Conservation (phyloP, 2,113 vertebrate species). For the Tetraodon nigroviridis region DNA sequence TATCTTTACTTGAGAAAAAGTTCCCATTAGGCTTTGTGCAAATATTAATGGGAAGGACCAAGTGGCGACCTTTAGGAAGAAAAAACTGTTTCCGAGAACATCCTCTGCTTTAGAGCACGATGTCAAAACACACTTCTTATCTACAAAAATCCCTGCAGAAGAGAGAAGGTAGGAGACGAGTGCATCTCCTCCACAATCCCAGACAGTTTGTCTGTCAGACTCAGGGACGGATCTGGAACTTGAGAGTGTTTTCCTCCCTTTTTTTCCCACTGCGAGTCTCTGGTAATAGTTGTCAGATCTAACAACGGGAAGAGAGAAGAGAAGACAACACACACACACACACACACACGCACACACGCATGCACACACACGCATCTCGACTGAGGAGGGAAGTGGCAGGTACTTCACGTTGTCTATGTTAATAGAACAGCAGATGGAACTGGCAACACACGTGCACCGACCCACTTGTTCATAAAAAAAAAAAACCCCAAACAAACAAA, state of each 20-base stretch:
- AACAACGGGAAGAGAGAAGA: constrained; percentile 54
- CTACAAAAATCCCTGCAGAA: constrained; percentile 26
- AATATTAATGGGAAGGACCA: too few species aligned
- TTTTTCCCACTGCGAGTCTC: constrained; percentile 35
- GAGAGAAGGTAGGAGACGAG: constrained; percentile 27
- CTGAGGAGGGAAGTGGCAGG: constrained; percentile 62
- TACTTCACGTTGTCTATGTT: constrained; percentile 61
- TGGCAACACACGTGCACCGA: constrained; percentile 56
- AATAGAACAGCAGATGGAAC: constrained; percentile 63
- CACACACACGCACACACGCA: constrained; percentile 34
- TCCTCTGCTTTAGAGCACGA: constrained; percentile 8
- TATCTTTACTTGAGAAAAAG: too few species aligned
- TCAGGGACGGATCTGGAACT: constrained; percentile 46
- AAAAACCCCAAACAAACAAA: constrained; percentile 16
- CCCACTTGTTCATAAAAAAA: constrained; percentile 47
- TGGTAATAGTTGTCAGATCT: constrained; percentile 61
- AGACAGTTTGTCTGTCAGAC: constrained; percentile 55
- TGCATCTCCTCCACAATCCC: constrained; percentile 19
- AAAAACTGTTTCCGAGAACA: neutral
- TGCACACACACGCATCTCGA: constrained; percentile 38
- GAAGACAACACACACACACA: constrained; percentile 44
- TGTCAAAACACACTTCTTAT: constrained; percentile 19
- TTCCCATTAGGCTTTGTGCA: too few species aligned
- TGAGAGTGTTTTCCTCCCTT: constrained; percentile 25
- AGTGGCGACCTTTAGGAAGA: too few species aligned